Percentiles rank a stretch among this genome's conserved stretches.
Conservation (phyloP, 2,888 invertebrate species). For the Leptinotarsa rubiginosa region DNA sequence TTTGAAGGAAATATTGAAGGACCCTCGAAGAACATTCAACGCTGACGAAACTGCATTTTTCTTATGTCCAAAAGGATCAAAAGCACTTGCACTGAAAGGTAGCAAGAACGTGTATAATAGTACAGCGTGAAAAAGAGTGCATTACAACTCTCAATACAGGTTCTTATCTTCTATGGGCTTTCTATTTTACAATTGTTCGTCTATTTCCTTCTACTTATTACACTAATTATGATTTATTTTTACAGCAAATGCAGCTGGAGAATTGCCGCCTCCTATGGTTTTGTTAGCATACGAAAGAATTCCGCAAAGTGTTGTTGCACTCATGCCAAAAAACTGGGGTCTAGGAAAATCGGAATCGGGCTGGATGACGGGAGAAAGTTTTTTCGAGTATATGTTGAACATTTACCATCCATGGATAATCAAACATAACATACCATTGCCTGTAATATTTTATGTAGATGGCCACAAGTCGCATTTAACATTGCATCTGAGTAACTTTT, state of each 20-base stretch:
- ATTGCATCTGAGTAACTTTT: too few species aligned
- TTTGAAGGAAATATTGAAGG: slow-evolving; percentile 10
- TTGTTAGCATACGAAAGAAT: too few species aligned
- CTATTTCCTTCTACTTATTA: background rate
- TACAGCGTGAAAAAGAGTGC: slow-evolving; percentile 12
- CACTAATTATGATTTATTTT: background rate
- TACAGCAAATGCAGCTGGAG: slow-evolving; percentile 18
- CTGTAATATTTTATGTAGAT: too few species aligned
- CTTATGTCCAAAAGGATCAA: slow-evolving; percentile 28
- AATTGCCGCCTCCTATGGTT: slow-evolving; percentile 3
- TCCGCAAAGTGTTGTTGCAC: too few species aligned
- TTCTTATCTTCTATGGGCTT: background rate
- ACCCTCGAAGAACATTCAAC: background rate
- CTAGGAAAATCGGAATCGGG: too few species aligned
- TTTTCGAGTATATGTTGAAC: too few species aligned
- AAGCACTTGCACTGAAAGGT: background rate
- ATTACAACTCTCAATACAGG: background rate
- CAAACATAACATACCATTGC: too few species aligned
- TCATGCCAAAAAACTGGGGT: too few species aligned
- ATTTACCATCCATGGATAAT: too few species aligned
- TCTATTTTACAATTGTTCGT: too few species aligned
- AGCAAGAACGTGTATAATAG: background rate
- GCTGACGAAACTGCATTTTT: slow-evolving; percentile 29
- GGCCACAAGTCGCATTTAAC: too few species aligned
- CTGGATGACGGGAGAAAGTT: too few species aligned